Base-by-base conservation (phyloP, 1,140 invertebrate species). In the Scylla paramamosain region DNA sequence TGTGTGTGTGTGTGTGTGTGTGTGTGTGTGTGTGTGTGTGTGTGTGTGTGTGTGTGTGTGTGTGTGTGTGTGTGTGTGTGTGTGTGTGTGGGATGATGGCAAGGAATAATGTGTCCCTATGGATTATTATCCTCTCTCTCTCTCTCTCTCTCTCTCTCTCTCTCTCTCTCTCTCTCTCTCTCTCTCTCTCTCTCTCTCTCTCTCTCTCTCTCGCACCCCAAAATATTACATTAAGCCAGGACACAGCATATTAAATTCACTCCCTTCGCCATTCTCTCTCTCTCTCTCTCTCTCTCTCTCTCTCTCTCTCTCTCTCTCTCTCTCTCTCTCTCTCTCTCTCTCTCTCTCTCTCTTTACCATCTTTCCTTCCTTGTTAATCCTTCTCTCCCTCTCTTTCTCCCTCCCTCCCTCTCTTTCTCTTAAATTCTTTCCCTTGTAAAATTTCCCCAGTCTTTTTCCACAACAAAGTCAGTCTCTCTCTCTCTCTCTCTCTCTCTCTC, bases 1-100 rank as follows among this genome's bases (percentile, higher is more conserved):
- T 77, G 67, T 77, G 67, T 77, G 67, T 77, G 67, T 77, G 67
- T 77, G 67, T 77, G 67, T 77, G 67, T 77, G 67, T 77, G 67
- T 77, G 67, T 77, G 67, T 77, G 67, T 77, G 67, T 77, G 67
- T 77, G 67, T 77, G 67, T 77, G 67, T 77, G 67, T 77, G 67
- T 77, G 67, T 77, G 67, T 77, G 67, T 77, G 67, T 77, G 67
- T 77, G 67, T 77, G 67, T 77, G 59, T 67, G 59, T 67, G 59
- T 67, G 59, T 67, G 59, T 67, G 59, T 67, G 59, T 67, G 59
- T 67, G 59, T 67, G 59, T 67, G 59, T 67, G 10, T 67, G 59
- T 25, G 10, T 67, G 59, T 67, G 10, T 77, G 67, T 12, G 67
- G 20, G 67, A n/a, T 77, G 67, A 77, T 77, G 8, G 67, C 67